Base-by-base conservation (phyloP, 2,888 invertebrate species). In the Sepiola atlantica region DNA sequence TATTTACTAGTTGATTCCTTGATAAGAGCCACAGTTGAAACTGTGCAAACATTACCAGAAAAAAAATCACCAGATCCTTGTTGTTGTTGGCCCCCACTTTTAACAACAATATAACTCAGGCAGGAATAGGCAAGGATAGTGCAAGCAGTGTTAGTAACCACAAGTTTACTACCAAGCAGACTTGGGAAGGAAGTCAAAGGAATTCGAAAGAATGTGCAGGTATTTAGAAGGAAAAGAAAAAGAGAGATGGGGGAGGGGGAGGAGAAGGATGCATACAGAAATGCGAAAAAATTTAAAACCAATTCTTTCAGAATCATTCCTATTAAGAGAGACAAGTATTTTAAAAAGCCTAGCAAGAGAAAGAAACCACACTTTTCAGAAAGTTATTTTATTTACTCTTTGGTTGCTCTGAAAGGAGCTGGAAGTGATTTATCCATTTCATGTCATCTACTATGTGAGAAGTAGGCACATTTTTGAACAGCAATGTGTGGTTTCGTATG, bases 31-130 rank as follows among this genome's bases (percentile, higher is more conserved):
- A 77, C 77, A 77, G 77, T 77, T 77, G 35, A 92, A 35, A 92
- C 54, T 35, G 92, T 55, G 92, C n/a, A 54, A 92, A 55, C 14
- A 18, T 92, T 92, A 55, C 54, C 54, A 54, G 55, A n/a, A 92
- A 32, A 45, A 55, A n/a, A 45, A 54, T 92, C 54, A 54, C 28
- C 92, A 35, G 35, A 54, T 91, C 54, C 45, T 45, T 92, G 45
- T 45, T 92, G 92, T 92, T 92, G 92, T 92, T 92, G 92, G 45
- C 45, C 92, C 92, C 92, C 45, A 92, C 92, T 54, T 92, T 21
- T 54, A 91, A 92, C 55, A 77, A 77, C n/a, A 77, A 77, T 45
- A 8, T 77, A 77, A 77, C 77, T 77, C 77, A 77, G 77, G 77
- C 77, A 77, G n/a, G 77, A n/a, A 77, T 77, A 77, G n/a, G 45